A percentile compares a stretch with the other conserved stretches of the same genome.
phyloP scores from a whole-genome alignment of 2,797 vertebrate genomes.

The Todus mexicanus region DNA sequence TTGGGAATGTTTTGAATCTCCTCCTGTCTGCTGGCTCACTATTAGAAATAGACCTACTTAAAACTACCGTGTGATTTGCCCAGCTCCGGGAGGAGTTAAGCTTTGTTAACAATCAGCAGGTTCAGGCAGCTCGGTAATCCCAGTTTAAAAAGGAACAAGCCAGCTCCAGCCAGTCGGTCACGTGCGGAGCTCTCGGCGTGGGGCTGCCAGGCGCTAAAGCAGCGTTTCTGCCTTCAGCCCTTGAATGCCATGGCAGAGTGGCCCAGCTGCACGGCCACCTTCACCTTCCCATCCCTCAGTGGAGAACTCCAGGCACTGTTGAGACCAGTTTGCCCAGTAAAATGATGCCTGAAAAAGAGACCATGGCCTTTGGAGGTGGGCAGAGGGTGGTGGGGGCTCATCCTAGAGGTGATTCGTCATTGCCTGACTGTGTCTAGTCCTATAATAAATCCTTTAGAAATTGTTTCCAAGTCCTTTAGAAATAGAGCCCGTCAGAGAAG shows the following conservation, averaged over 20 bases:
- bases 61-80: neutral
- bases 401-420: neutral
- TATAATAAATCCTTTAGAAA: neutral
- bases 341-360: neutral
- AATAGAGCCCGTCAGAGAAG: neutral
- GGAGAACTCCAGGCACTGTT: neutral
- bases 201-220: neutral
- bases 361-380: neutral
- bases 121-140: neutral
- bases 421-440: neutral
- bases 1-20: neutral
- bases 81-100: neutral
- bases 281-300: neutral
- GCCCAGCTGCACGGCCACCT: neutral
- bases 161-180: neutral
- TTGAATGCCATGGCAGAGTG: rapidly evolving
- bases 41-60: neutral
- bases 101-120: neutral
- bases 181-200: rapidly evolving
- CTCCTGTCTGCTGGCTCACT: too few species aligned
- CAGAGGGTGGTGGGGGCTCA: neutral
- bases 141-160: neutral
- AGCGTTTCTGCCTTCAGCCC: neutral
- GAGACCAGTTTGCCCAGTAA: neutral
- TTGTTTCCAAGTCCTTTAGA: neutral